Evolutionary conservation across 2,797 vertebrate species (phyloP), one percentile per base, ranked within the genome.

Genomic region (Pipistrellus pygmaeus): DNA sequence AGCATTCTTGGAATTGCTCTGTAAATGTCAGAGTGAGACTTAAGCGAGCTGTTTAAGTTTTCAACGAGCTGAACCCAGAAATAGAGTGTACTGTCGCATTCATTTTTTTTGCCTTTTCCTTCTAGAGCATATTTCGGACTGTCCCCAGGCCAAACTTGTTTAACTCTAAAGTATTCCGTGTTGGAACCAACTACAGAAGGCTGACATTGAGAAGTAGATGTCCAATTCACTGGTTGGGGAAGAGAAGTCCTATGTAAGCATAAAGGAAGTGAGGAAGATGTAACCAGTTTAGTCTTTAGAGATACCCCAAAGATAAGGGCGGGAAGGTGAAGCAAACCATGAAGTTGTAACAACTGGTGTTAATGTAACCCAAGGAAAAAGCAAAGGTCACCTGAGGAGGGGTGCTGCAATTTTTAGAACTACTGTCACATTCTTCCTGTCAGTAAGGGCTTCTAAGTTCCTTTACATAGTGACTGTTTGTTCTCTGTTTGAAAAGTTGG

Each of bases 21-120:
- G 17, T 75, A 96, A 97, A 95, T 95, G 85, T 80, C 93, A 94
- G 18, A 81, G 21, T 18, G 46, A 75, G 73, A 71, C 68, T 92
- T 66, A 38, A 71, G 78, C 82, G 38, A 41, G 38, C 38, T 41
- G 38, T 41, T 41, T 41, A 41, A 51, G 27, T 62, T 89, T 85
- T 93, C 38, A 75, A 46, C 2, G 8, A 66, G 23, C 53, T 15
- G 20, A 93, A 75, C 46, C 77, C 71, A 83, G 73, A 85, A 92
- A 94, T 85, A 93, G 90, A 14, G 38, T 55, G 68, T 15, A 21
- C 76, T 46, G n/a, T 25, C 46, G 84, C 21, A 17, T 71, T 93
- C 64, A 30, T 69, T 87, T 87, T 77, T 77, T 85, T 64, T 81
- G 66, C 64, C 68, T 6, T 71, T 93, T 91, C 78, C 55, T 85